A percentile compares a stretch with the other conserved stretches of the same genome.
Evolutionary conservation across 2,797 vertebrate genomes (phyloP).

Genomic region (Gastrophryne carolinensis): DNA sequence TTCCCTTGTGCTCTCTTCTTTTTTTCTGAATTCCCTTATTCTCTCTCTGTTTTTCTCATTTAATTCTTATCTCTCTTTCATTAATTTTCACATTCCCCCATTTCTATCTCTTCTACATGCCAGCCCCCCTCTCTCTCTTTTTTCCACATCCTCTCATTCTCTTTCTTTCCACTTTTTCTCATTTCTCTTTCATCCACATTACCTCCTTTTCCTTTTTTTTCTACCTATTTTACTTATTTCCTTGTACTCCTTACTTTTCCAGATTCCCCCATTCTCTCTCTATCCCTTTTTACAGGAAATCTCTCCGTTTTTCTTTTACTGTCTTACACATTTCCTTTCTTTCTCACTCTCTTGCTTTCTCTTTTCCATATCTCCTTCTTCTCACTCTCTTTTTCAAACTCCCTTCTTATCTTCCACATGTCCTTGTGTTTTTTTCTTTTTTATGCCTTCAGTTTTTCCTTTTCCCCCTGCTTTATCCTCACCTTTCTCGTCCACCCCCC

Average conservation of each 20-base stretch:
- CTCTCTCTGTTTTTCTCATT: too few species aligned
- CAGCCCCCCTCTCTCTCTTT: not conserved
- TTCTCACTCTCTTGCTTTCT: too few species aligned
- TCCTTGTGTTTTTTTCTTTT: too few species aligned
- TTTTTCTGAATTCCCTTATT: too few species aligned
- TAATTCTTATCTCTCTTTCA: not conserved
- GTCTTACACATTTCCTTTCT: too few species aligned
- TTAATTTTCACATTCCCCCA: not conserved
- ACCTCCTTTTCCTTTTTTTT: accelerated
- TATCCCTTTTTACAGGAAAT: accelerated
- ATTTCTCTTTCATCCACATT: not conserved
- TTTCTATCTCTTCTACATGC: not conserved
- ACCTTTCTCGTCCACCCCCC: not conserved
- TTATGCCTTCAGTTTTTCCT: not conserved
- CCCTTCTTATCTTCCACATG: not conserved
- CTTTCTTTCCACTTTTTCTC: too few species aligned
- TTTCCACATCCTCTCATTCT: too few species aligned
- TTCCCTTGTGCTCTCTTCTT: too few species aligned
- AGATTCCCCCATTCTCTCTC: not conserved
- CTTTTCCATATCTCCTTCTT: too few species aligned
- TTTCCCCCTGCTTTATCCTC: not conserved
- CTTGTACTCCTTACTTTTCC: not conserved
- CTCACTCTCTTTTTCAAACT: too few species aligned
- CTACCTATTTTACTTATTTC: too few species aligned
- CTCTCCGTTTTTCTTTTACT: too few species aligned